phyloP scores from a whole-genome alignment of 2,113 vertebrate genomes.

The Bathybates hornii region DNA sequence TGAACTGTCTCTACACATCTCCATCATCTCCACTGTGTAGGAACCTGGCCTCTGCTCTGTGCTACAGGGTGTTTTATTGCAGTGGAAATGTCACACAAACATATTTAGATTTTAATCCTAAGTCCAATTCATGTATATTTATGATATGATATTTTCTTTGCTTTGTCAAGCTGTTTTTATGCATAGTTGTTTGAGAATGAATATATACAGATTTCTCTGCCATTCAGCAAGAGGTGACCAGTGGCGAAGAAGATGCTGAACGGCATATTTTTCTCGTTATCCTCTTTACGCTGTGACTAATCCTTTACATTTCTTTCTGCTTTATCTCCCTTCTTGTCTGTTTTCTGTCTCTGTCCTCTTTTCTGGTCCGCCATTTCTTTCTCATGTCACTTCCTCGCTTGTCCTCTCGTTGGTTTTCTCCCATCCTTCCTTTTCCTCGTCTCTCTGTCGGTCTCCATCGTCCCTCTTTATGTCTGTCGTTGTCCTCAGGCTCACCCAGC shows the following conservation, averaged over 20 bases:
- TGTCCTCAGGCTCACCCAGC: slow-evolving; percentile 82
- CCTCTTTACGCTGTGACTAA: neutral
- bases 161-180: neutral
- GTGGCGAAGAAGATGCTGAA: neutral
- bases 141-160: neutral
- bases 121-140: neutral
- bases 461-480: neutral
- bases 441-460: neutral
- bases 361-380: neutral
- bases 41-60: slow-evolving; percentile 1
- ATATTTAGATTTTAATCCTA: neutral
- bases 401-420: neutral
- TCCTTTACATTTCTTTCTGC: neutral
- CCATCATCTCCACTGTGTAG: slow-evolving; percentile 31
- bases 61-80: neutral
- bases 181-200: neutral
- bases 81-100: neutral
- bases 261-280: neutral
- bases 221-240: neutral
- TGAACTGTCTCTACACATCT: slow-evolving; percentile 41
- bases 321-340: neutral
- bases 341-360: neutral
- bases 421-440: neutral
- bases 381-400: neutral
- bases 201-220: neutral